Evolutionary conservation across 1,140 invertebrate genomes (phyloP), one percentile per base, ranked within the genome.

Genomic region (Drosophila quadrilineata): DNA sequence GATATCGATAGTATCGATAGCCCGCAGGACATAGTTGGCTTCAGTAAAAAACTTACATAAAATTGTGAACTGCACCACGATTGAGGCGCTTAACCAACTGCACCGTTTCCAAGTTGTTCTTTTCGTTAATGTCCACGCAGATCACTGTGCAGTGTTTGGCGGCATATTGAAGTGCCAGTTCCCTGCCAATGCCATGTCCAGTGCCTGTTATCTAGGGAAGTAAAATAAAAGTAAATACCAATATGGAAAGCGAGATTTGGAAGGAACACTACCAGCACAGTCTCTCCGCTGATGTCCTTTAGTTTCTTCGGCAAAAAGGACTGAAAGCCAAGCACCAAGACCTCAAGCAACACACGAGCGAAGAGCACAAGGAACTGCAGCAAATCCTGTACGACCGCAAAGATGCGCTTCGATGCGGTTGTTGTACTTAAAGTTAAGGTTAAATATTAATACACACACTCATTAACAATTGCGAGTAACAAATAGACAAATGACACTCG

Each of bases 161-260:
- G 0, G 94, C 94, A 84, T 97, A 96, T 53, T 94, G 93, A n/a
- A 95, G 89, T 2, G 96, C 95, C 65, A 98, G 89, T 67, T 97
- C 93, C 38, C 94, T 92, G 1, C 98, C 98, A 72, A 99, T 95
- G 8, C 98, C 98, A 90, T 96, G 96, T 3, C 96, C 97, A 10
- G 95, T 93, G 26, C 97, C 97, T 16, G 97, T 98, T 49, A 98
- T 94, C 92, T 98, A 49, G 46, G 62, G 41, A 12, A 31, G 14
- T 22, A 26, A 16, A 3, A 8, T 43, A 0, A 28, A 1, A 3
- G 10, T 8, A 17, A 10, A 12, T n/a, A 24, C 6, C 0, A 24
- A 2, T 6, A 33, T 10, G 17, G 5, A 29, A 24, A 24, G n/a
- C n/a, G n/a, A 3, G 33, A 58, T 5, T 22, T 21, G 16, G 8